Percentiles rank a stretch among this genome's conserved stretches.
Evolutionary conservation across 2,888 invertebrate species (phyloP).

Genomic region (Chironomus tentans): DNA sequence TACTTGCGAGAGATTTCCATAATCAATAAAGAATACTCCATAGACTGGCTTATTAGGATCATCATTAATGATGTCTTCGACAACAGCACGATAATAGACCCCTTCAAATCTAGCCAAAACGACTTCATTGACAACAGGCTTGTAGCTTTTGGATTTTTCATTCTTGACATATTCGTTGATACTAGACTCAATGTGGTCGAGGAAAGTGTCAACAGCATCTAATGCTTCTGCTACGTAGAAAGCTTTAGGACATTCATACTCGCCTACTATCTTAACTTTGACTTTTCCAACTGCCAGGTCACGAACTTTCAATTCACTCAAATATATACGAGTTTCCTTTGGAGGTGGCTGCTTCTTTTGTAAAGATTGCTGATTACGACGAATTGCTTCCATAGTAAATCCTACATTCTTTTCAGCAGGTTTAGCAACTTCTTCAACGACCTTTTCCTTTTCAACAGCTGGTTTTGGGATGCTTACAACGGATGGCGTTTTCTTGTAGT

Average conservation of each 20-base stretch:
- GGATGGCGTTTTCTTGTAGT: background rate
- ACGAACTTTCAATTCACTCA: background rate
- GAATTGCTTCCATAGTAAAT: background rate
- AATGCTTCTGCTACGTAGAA: background rate
- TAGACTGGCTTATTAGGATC: background rate
- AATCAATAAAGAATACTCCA: background rate
- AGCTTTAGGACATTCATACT: background rate
- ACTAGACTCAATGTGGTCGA: background rate
- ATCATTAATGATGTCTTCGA: background rate
- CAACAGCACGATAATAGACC: background rate
- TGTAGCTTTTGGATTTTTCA: background rate
- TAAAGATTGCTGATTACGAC: background rate
- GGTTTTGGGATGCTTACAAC: background rate
- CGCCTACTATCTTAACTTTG: background rate
- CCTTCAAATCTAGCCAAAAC: constrained; percentile 4
- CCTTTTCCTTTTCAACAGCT: background rate
- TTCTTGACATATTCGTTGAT: background rate
- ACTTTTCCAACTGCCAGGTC: background rate
- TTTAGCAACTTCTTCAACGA: background rate
- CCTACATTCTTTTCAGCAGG: background rate
- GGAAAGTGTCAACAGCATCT: background rate
- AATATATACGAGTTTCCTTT: background rate
- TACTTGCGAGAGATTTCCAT: background rate
- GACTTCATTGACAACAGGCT: background rate
- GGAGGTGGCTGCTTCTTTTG: background rate